A percentile compares a stretch with the other conserved stretches of the same genome.
Evolutionary conservation across 1,140 invertebrate genomes (phyloP).

Genomic region (Apolygus lucorum): DNA sequence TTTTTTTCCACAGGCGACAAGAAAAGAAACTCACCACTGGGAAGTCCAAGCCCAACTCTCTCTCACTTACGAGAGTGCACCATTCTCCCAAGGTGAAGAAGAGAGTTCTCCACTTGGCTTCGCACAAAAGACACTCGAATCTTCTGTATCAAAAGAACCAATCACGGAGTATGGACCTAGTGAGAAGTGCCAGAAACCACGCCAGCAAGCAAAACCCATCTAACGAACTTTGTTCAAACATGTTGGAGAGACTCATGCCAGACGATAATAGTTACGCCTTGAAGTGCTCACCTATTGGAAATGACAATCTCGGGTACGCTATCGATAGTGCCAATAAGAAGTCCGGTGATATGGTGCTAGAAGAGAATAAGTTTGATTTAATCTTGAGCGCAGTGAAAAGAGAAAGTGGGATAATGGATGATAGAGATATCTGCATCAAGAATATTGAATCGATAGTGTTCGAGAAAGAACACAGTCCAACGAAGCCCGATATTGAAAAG

Average conservation of each 20-base stretch:
- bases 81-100: slow-evolving; percentile 16
- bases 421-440: slow-evolving; percentile 6
- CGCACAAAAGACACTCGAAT: slow-evolving; percentile 9
- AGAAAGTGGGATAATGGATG: neutral
- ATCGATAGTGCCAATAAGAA: neutral
- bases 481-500: neutral
- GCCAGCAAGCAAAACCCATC: neutral
- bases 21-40: neutral
- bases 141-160: neutral
- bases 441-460: neutral
- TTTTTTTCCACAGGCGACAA: neutral
- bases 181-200: neutral
- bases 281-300: neutral
- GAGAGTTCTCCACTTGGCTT: slow-evolving; percentile 5
- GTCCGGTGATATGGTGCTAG: neutral
- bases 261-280: neutral
- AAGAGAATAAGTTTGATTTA: neutral
- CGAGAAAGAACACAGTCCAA: neutral
- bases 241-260: neutral
- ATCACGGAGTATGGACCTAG: neutral
- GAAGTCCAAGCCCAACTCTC: neutral
- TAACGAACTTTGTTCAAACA: neutral
- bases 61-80: neutral
- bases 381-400: neutral
- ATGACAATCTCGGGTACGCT: neutral